A percentile compares a stretch with the other conserved stretches of the same genome.
phyloP scores from a whole-genome alignment of 1,140 invertebrate species.

The Brachionus manjavacas region DNA sequence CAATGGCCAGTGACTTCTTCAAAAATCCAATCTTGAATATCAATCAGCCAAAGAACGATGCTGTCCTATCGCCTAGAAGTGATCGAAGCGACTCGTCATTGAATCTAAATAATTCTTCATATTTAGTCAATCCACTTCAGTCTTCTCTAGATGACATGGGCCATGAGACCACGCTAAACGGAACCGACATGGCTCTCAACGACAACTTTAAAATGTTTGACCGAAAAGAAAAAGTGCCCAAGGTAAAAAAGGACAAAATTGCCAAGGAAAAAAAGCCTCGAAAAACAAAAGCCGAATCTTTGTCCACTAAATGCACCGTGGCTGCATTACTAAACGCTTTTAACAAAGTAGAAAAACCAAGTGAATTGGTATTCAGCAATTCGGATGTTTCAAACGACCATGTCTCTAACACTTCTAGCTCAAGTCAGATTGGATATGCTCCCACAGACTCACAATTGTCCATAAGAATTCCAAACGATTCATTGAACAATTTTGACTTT shows the following conservation, averaged over 20 bases:
- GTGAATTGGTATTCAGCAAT: background rate
- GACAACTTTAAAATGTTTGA: background rate
- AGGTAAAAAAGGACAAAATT: slow-evolving; percentile 13
- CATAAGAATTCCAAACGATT: background rate
- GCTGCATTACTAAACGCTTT: slow-evolving; percentile 13
- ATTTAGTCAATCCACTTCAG: slow-evolving; percentile 13
- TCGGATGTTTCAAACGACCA: background rate
- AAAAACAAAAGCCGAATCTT: background rate
- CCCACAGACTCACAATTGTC: background rate
- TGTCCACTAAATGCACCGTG: slow-evolving; percentile 13
- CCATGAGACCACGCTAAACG: background rate
- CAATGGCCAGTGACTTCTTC: background rate
- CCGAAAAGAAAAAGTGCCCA: background rate
- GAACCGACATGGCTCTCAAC: background rate
- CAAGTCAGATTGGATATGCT: background rate
- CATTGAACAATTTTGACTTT: background rate
- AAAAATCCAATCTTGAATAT: background rate
- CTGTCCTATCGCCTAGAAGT: background rate
- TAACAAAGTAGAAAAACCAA: background rate
- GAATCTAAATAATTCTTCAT: background rate
- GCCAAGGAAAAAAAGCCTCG: slow-evolving; percentile 10
- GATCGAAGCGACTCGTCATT: slow-evolving; percentile 39
- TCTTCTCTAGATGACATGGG: slow-evolving; percentile 18
- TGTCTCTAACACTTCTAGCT: background rate
- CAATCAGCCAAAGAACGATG: background rate